Base-by-base conservation (phyloP, 2,888 invertebrate species). In the Polydrusus pterygomalis region DNA sequence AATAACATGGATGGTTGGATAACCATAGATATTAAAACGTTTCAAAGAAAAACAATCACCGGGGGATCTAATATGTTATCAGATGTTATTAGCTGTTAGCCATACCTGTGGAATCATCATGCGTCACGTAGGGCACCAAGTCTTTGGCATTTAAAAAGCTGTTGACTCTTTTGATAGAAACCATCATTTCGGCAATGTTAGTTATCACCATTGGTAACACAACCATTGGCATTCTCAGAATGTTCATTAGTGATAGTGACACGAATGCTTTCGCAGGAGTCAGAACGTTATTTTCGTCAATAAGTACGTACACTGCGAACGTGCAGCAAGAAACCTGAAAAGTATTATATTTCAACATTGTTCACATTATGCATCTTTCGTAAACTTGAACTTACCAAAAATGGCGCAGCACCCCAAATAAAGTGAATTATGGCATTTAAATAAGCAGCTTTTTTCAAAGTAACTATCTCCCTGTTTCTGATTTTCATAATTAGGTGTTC, bases 81-180 rank as follows among this genome's bases (percentile, higher is more conserved):
- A 49, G 25, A 25, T 5, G 5, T 25, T 25, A 25, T 3, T 25
- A 25, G n/a, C n/a, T n/a, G n/a, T 25, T 25, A 25, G 25, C 5
- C n/a, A 11, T 89, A 95, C 95, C 89, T 89, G 94, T 93, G 79
- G 90, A 90, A 67, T 89, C 84, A 85, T 96, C 94, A 83, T 95
- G 95, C 75, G 91, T 90, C 0, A 96, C 93, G 80, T 77, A 77
- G 92, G 93, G 78, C 90, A 97, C 94, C 79, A 98, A 88, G 89
- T 98, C 97, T 85, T 97, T 96, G 80, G 92, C 91, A 85, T 95
- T 96, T 92, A 98, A 92, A 88, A 97, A 98, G 85, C 94, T 94
- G 86, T 97, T 96, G 81, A 98, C 92, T 86, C 98, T 92, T 84
- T 93, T 93, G 15, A 79, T 65, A 9, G 75, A 75, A 0, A 79